Evolutionary conservation across 2,113 vertebrate genomes (phyloP).

Genomic region (Trinectes maculatus): DNA sequence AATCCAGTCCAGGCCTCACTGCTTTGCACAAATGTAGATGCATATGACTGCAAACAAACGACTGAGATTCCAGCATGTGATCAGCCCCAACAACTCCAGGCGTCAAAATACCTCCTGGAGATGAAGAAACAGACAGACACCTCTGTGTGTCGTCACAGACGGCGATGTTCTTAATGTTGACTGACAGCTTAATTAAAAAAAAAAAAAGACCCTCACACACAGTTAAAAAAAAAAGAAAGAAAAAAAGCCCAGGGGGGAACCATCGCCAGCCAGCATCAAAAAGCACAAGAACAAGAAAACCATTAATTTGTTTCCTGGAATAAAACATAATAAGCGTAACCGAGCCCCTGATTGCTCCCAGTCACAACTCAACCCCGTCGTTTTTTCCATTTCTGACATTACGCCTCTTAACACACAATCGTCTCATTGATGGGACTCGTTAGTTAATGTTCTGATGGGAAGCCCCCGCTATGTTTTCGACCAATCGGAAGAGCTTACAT

Average conservation of each 20-base stretch:
- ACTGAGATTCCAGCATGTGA: background rate
- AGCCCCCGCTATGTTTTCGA: slow-evolving; percentile 43
- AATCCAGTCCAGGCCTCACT: background rate
- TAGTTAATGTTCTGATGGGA: slow-evolving; percentile 66
- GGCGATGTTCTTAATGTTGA: background rate
- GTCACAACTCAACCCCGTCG: slow-evolving; percentile 48
- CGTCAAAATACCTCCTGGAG: background rate
- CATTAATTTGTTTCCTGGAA: slow-evolving; percentile 64
- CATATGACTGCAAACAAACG: background rate
- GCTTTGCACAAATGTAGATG: background rate
- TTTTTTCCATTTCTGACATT: slow-evolving; percentile 72
- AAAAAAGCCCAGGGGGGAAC: background rate
- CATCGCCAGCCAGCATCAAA: background rate
- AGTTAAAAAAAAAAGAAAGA: no score
- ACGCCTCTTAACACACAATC: slow-evolving; percentile 70
- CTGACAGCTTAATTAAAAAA: background rate
- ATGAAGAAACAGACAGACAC: background rate
- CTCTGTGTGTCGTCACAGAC: background rate
- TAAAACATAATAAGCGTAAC: slow-evolving; percentile 50
- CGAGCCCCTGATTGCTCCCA: slow-evolving; percentile 45
- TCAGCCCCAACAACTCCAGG: background rate
- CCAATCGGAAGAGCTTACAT: slow-evolving; percentile 62
- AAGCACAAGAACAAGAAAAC: slow-evolving; percentile 37
- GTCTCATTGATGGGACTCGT: slow-evolving; percentile 81
- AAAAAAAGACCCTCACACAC: background rate